Evolutionary conservation across 2,113 vertebrate genomes (phyloP).

Genomic region (Tachuris rubrigastra): DNA sequence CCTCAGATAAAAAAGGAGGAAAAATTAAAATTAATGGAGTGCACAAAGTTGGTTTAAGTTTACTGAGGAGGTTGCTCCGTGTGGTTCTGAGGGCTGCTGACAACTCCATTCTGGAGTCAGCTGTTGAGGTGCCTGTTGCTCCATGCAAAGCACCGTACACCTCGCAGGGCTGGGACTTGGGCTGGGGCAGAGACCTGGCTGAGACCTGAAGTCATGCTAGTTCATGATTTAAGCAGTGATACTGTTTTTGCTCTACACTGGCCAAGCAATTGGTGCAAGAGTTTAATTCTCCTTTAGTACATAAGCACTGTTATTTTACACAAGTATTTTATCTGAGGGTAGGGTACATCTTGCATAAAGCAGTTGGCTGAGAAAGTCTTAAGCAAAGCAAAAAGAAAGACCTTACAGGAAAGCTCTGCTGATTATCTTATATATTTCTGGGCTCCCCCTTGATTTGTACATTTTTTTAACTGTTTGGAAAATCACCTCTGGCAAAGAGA

Average conservation of each 20-base stretch:
- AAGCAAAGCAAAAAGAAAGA: not conserved
- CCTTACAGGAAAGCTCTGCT: not conserved
- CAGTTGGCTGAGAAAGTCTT: not conserved
- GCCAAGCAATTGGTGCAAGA: not conserved
- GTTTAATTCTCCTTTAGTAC: not conserved
- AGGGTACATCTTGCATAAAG: not conserved
- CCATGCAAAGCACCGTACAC: not conserved
- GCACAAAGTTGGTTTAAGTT: not conserved
- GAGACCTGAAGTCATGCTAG: not conserved
- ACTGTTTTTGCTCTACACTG: not conserved
- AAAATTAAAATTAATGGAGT: not conserved
- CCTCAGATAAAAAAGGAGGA: not conserved
- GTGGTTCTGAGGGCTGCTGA: not conserved
- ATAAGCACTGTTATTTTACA: too few relatives aligned
- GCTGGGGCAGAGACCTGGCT: not conserved
- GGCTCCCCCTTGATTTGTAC: not conserved
- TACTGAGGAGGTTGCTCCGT: not conserved
- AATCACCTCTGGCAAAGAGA: not conserved
- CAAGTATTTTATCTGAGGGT: not conserved
- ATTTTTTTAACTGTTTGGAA: not conserved
- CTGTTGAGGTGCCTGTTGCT: not conserved
- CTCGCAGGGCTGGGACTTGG: not conserved
- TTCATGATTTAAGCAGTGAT: not conserved
- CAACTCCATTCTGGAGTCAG: not conserved
- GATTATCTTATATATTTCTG: not conserved